Conservation (phyloP, 2,888 invertebrate genomes). For the Celastrina argiolus region DNA sequence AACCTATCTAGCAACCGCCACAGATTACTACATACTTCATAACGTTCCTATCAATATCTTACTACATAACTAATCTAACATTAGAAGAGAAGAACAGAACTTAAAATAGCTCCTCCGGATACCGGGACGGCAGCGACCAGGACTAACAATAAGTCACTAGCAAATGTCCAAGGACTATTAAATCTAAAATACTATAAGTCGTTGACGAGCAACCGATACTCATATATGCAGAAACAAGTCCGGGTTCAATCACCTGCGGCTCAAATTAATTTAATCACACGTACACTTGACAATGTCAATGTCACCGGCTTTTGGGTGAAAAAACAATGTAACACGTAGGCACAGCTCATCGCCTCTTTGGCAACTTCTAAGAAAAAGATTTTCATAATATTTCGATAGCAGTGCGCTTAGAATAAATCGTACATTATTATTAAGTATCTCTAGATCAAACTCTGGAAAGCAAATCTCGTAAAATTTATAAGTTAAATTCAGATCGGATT, state of each 20-base stretch:
- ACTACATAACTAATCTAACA: neutral
- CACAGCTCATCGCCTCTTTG: neutral
- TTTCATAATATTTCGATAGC: neutral
- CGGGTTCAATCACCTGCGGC: constrained; percentile 17
- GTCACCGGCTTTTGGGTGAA: constrained; percentile 3
- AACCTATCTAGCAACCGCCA: neutral
- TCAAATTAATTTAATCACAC: constrained; percentile 9
- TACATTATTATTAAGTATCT: too few relatives aligned
- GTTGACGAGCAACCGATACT: neutral
- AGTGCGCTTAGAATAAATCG: too few relatives aligned
- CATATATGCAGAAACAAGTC: neutral
- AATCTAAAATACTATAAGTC: neutral
- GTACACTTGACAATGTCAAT: constrained; percentile 17
- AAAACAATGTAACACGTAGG: neutral
- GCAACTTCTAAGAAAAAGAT: neutral
- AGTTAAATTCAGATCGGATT: too few relatives aligned
- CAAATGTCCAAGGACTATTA: neutral
- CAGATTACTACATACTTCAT: neutral
- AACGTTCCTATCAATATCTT: neutral
- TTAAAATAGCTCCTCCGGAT: neutral
- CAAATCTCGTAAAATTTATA: too few relatives aligned
- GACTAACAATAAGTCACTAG: neutral
- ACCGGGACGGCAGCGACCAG: neutral
- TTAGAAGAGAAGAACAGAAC: neutral
- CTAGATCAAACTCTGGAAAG: too few relatives aligned